These are phyloP conservation scores for Argya squamiceps DNA, from an alignment of 2,797 vertebrate species.

Conservation along the genomic window DNA sequence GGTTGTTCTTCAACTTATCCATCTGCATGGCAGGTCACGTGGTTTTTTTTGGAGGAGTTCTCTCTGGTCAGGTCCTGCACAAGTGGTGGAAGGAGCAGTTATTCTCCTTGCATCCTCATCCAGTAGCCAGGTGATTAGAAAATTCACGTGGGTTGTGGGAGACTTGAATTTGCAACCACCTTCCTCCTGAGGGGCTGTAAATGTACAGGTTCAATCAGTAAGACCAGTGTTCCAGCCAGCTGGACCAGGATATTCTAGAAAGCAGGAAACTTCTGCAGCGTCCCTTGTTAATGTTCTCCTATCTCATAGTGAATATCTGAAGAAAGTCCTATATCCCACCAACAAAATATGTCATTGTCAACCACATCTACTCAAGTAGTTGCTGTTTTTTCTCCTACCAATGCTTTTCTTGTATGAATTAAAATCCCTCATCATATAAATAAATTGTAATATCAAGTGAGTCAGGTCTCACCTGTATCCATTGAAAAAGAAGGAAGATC, in stretches of 20 bases:
- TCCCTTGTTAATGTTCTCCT: not conserved
- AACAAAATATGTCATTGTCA: not conserved
- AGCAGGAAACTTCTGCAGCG: not conserved
- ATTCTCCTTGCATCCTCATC: not conserved
- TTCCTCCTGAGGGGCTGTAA: not conserved
- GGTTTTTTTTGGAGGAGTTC: fast-evolving
- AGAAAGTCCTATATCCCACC: not conserved
- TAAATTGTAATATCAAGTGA: not conserved
- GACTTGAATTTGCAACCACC: not conserved
- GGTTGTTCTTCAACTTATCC: not conserved
- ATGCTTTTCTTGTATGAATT: not conserved
- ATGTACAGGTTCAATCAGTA: not conserved
- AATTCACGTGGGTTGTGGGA: not conserved
- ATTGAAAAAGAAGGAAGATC: not conserved
- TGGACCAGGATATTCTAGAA: not conserved
- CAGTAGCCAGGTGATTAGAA: not conserved
- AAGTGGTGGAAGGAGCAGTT: not conserved
- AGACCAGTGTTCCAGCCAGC: not conserved
- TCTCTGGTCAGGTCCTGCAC: not conserved
- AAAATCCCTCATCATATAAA: not conserved
- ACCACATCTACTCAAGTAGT: not conserved
- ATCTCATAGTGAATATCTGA: not conserved
- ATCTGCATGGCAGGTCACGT: not conserved
- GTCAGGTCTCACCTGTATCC: not conserved
- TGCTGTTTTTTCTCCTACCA: not conserved